phyloP scores from a whole-genome alignment of 2,888 invertebrate genomes.

The Amphiduros pacificus region DNA sequence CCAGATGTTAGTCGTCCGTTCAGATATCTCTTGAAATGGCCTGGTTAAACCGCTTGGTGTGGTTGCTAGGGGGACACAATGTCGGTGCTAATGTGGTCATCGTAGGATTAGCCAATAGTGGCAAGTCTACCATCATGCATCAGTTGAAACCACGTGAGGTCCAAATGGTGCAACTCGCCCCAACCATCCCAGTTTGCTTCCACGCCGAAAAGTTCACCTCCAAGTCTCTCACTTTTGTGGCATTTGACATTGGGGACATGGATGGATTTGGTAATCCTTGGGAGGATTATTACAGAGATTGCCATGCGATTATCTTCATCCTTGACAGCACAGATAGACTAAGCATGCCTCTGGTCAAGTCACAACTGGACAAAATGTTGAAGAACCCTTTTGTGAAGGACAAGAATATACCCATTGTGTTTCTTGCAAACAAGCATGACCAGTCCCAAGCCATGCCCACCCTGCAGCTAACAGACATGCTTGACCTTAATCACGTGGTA shows the following conservation, averaged over 20 bases:
- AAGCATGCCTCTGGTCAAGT: constrained; percentile 86
- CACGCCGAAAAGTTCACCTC: constrained; percentile 85
- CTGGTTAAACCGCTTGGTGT: constrained; percentile 25
- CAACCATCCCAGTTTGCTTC: constrained; percentile 80
- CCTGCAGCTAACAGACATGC: constrained; percentile 66
- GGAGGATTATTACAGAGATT: constrained; percentile 91
- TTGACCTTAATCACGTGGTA: constrained; percentile 72
- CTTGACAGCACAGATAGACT: constrained; percentile 86
- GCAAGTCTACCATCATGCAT: constrained; percentile 85
- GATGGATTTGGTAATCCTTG: constrained; percentile 87
- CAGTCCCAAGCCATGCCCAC: constrained; percentile 75
- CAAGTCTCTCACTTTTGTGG: constrained; percentile 81
- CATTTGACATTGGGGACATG: constrained; percentile 94
- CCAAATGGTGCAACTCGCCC: constrained; percentile 61
- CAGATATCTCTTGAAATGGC: too few relatives aligned
- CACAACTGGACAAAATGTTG: constrained; percentile 84
- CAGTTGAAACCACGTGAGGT: constrained; percentile 81
- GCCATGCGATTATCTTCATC: constrained; percentile 91
- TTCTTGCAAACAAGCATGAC: constrained; percentile 94
- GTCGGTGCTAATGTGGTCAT: constrained; percentile 80
- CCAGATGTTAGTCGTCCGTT: too few relatives aligned
- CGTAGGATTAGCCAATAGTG: constrained; percentile 91
- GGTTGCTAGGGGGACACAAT: constrained; percentile 54
- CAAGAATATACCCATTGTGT: constrained; percentile 76
- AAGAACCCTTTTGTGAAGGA: constrained; percentile 73